A percentile compares a stretch with the other conserved stretches of the same genome.
Evolutionary conservation across 2,797 vertebrate genomes (phyloP).

Genomic region (Otus scops): DNA sequence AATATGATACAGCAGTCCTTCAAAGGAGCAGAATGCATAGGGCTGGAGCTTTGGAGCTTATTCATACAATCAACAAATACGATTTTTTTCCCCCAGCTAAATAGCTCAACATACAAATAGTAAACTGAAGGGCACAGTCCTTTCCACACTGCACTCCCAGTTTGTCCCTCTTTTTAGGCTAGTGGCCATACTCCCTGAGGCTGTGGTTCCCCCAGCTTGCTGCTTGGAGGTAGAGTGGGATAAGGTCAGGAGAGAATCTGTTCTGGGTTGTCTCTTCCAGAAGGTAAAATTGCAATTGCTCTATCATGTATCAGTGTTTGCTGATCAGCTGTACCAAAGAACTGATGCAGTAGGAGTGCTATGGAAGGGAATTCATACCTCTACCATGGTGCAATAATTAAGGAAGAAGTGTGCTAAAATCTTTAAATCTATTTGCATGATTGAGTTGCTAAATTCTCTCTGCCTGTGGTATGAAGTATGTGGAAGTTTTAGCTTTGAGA

Average conservation of each 20-base stretch:
- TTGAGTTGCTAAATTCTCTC: not conserved
- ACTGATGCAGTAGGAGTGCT: not conserved
- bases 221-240: not conserved
- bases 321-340: not conserved
- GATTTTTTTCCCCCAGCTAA: not conserved
- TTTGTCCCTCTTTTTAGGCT: not conserved
- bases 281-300: not conserved
- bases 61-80: not conserved
- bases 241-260: not conserved
- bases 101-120: not conserved
- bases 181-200: not conserved
- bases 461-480: not conserved
- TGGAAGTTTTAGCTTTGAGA: not conserved
- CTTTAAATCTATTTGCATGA: not conserved
- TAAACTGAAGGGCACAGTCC: not conserved
- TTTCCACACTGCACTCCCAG: not conserved
- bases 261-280: not conserved
- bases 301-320: not conserved
- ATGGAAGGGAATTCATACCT: not conserved
- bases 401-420: not conserved
- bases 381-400: not conserved
- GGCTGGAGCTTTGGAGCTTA: slow-evolving; percentile 13
- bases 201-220: not conserved
- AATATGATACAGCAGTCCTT: slow-evolving; percentile 18
- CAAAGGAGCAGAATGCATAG: not conserved